Base-by-base conservation (phyloP, 2,888 invertebrate species). In the Phalangium opilio region DNA sequence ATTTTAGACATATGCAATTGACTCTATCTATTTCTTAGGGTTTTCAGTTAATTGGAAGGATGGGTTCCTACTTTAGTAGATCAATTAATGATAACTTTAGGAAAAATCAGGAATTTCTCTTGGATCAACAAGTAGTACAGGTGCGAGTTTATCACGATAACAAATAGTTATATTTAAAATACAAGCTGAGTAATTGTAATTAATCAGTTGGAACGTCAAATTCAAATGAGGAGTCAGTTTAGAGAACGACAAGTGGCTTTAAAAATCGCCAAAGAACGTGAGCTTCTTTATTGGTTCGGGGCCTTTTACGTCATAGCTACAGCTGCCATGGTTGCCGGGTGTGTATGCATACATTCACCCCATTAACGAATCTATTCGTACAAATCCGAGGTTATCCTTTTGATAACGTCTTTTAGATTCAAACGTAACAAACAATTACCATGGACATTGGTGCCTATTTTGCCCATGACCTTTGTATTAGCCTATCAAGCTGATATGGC, bases 151-250 rank as follows among this genome's bases (percentile, higher is more conserved):
- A n/a, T 21, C 4, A 20, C 3, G 34, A 14, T 36, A 36, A 8
- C 5, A 34, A n/a, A 14, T 44, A 15, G n/a, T 27, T 19, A 15
- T 14, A 12, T 12, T 47, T 17, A 47, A 14, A 35, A 10, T n/a
- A 2, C 20, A 33, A 17, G 20, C 20, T 15, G 10, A 33, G 12
- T 27, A 12, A 27, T 32, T 27, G 8, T 35, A 39, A 27, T 27
- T 27, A 7, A 50, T 44, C 32, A 69, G 83, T 73, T 82, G 71
- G 83, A 83, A 61, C 71, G 83, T 50, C 82, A 83, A 69, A 77
- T 84, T 55, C 82, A 83, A 62, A 73, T 84, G 72, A 79, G 79
- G 64, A 79, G 80, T 65, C 80, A 81, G 66, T 76, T 84, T 70
- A 74, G 81, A 60, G 80, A 83, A 63, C 70, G 81, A 50, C 73